Evolutionary conservation across 1,140 invertebrate genomes (phyloP), one percentile per base, ranked within the genome.

Genomic region (Steinernema khuongi): DNA sequence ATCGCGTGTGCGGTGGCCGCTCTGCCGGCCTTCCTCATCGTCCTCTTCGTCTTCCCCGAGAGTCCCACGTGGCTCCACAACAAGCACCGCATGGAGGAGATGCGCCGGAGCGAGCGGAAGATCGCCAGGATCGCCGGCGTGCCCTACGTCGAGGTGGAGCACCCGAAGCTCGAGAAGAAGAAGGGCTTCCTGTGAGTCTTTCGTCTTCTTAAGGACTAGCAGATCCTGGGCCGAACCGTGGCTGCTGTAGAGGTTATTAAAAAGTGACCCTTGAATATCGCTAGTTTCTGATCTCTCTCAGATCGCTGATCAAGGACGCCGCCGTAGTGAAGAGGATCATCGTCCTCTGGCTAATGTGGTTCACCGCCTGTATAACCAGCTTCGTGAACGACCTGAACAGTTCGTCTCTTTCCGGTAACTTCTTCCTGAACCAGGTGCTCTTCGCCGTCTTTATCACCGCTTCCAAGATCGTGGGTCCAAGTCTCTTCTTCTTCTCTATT

Each of bases 51-150:
- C 68, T 69, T 30, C 19, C 68, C 68, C 11, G 68, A 69, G 41
- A 69, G 68, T 69, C 68, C 11, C 68, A 69, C 68, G 7, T 69
- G 68, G 28, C 68, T 69, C 28, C 31, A 69, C 19, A 69, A 69
- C 68, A 69, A 69, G 11, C 19, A 50, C 31, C 11, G 28, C 11
- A 33, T 69, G 31, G 19, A 50, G 19, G 68, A 69, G 4, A 69
- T 69, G 28, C 11, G 41, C 4, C 14, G 41, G 11, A 33, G 31
- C 19, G 11, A 69, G 22, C 28, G 19, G 68, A 69, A 69, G 41
- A 69, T 69, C 22, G 68, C 68, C 11, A 33, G 68, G 7, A 69
- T 69, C 68, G 28, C 28, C 68, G 68, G 68, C 4, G 22, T 69
- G 4, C 31, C 68, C 11, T 69, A 14, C 19, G 50, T 17, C 14